Base-by-base conservation (phyloP, 2,888 invertebrate species). In the Ischnus inquisitorius region DNA sequence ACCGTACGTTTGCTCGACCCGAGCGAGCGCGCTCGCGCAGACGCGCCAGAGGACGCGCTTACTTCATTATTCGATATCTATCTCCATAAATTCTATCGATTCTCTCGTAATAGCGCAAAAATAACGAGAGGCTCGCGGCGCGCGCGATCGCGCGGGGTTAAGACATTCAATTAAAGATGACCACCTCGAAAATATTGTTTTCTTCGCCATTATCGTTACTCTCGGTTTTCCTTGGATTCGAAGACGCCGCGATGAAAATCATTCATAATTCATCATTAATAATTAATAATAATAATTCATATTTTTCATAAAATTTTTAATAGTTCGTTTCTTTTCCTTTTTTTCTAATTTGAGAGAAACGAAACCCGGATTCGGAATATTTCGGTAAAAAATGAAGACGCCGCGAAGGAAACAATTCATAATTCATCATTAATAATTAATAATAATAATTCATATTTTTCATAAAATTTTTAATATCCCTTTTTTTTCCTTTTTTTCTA, bases 1-100 rank as follows among this genome's bases (percentile, higher is more conserved):
- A 34, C 54, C 22, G 22, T 16, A 14, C 12, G 54, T 10, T 16
- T 16, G 22, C 54, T 16, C 16, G 19, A 8, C 39, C n/a, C 10
- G n/a, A 12, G 28, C 16, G 71, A 54, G 10, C 54, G 48, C n/a
- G n/a, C 3, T 3, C 54, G 48, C n/a, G n/a, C 3, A 2, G 48
- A 14, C 2, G 16, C 8, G 16, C 5, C 1, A 3, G 51, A 19
- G 51, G 51, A 10, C 8, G 8, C 39, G 71, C 67, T 79, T 79
- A 74, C 65, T 79, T 74, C 67, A 79, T 79, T 74, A 79, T 79
- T 74, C 74, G 79, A 79, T 79, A 57, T 25, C 34, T 12, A 79
- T 79, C 74, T 67, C 67, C 57, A 34, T 72, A 39, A 74, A 75
- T 80, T 75, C 75, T 75, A 75, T 80, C 48, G 62, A 10, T 19